Conservation (phyloP, 2,888 invertebrate species). For the Cyaniris semiargus region DNA sequence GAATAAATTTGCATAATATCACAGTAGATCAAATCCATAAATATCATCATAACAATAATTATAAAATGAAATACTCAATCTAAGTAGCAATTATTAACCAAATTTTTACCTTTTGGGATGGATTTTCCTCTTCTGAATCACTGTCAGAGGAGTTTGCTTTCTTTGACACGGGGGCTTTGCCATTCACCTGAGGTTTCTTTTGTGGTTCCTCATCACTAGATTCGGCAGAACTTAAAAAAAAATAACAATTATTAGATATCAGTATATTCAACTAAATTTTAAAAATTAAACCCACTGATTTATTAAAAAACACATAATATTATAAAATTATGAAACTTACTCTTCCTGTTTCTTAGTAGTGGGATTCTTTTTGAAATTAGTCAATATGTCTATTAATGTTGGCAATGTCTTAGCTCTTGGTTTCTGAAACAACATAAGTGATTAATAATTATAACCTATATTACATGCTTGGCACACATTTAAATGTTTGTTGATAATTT, state of each 20-base stretch:
- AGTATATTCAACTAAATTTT: background rate
- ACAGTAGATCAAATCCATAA: conserved; percentile 49
- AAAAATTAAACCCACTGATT: no score
- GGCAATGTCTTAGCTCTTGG: conserved; percentile 83
- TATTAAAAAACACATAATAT: no score
- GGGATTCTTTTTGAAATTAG: conserved; percentile 72
- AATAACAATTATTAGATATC: background rate
- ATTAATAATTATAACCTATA: background rate
- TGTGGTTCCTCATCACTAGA: conserved; percentile 58
- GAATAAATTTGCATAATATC: conserved; percentile 54
- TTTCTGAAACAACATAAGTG: conserved; percentile 71
- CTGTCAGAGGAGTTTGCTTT: conserved; percentile 64
- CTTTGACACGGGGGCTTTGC: conserved; percentile 56
- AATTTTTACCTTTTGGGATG: conserved; percentile 47
- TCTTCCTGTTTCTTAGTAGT: conserved; percentile 46
- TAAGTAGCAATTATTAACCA: conserved; percentile 41
- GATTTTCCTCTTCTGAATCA: conserved; percentile 65
- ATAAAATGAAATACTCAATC: conserved; percentile 16
- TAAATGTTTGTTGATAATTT: background rate
- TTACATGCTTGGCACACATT: background rate
- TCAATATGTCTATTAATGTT: conserved; percentile 81
- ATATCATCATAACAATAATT: conserved; percentile 52
- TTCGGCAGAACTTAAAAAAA: conserved; percentile 51
- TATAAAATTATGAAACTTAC: conserved; percentile 36
- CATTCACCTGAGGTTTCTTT: conserved; percentile 51